These are phyloP conservation scores for Grantiella picta DNA, from an alignment of 2,113 vertebrate species.

Conservation along the genomic window DNA sequence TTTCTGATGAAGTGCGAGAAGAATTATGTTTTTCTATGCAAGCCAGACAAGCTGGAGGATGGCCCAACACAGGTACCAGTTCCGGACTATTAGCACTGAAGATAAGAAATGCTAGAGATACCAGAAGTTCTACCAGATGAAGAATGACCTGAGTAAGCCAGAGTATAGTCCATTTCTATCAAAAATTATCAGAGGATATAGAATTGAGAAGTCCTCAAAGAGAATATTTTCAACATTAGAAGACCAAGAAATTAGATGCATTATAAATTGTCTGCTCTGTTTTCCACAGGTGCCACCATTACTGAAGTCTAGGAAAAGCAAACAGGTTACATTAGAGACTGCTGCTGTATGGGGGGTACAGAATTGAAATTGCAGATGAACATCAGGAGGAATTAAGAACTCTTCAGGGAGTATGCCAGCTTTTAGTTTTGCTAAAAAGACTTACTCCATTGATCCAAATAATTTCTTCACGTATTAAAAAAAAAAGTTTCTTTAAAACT, in stretches of 20 bases:
- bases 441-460: background rate
- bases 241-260: constrained; percentile 54
- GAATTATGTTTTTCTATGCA: constrained; percentile 40
- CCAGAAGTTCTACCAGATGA: constrained; percentile 51
- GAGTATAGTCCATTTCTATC: constrained; percentile 48
- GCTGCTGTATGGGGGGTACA: background rate
- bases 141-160: constrained; percentile 57
- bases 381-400: background rate
- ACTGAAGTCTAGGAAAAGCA: constrained; percentile 67
- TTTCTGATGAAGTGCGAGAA: constrained; percentile 67
- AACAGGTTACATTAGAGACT: constrained; percentile 55
- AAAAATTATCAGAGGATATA: constrained; percentile 59
- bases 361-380: constrained; percentile 26
- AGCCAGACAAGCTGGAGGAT: constrained; percentile 52
- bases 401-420: background rate
- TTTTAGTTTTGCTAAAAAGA: background rate
- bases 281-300: constrained; percentile 65
- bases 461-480: background rate
- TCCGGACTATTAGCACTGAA: constrained; percentile 48
- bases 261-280: constrained; percentile 59
- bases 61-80: constrained; percentile 22
- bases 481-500: background rate
- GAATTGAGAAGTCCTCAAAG: constrained; percentile 63
- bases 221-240: constrained; percentile 59
- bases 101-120: constrained; percentile 32